Evolutionary conservation across 1,140 invertebrate genomes (phyloP).

Genomic region (Drosophila ohnishii): DNA sequence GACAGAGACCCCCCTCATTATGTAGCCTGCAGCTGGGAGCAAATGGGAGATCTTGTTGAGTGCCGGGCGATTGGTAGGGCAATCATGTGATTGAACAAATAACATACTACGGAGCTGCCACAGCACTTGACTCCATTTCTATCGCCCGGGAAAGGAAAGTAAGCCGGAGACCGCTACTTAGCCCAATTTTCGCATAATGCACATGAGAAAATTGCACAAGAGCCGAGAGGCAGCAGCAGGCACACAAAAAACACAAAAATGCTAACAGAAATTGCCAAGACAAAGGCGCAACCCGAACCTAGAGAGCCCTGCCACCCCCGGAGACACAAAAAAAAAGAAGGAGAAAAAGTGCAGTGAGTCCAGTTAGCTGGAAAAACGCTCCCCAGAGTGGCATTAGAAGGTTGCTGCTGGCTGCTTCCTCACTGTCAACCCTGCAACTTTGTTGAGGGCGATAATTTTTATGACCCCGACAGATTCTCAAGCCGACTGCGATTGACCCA

Average conservation of each 20-base stretch:
- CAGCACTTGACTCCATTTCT: slow-evolving; percentile 77
- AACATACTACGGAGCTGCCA: slow-evolving; percentile 63
- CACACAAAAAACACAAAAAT: slow-evolving; percentile 52
- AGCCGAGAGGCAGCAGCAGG: slow-evolving; percentile 58
- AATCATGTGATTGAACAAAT: slow-evolving; percentile 78
- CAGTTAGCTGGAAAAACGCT: slow-evolving; percentile 68
- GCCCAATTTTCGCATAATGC: slow-evolving; percentile 80
- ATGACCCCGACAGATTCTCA: slow-evolving; percentile 73
- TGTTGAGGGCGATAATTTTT: slow-evolving; percentile 76
- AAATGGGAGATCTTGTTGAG: slow-evolving; percentile 45
- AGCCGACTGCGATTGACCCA: slow-evolving; percentile 73
- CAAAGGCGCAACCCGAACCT: slow-evolving; percentile 32
- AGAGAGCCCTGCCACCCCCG: slow-evolving; percentile 55
- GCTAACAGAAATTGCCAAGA: slow-evolving; percentile 61
- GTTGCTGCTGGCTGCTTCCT: slow-evolving; percentile 17
- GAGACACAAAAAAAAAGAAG: slow-evolving; percentile 7
- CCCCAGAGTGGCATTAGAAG: slow-evolving; percentile 77
- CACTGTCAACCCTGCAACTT: slow-evolving; percentile 58
- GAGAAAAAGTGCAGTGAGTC: slow-evolving; percentile 57
- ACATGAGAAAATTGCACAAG: slow-evolving; percentile 75
- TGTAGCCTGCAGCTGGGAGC: slow-evolving; percentile 41
- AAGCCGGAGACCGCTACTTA: slow-evolving; percentile 67
- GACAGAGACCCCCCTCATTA: slow-evolving; percentile 28
- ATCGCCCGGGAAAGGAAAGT: slow-evolving; percentile 46
- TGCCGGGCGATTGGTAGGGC: slow-evolving; percentile 45